Base-by-base conservation (phyloP, 2,888 invertebrate species). In the Seira sanloemensis region DNA sequence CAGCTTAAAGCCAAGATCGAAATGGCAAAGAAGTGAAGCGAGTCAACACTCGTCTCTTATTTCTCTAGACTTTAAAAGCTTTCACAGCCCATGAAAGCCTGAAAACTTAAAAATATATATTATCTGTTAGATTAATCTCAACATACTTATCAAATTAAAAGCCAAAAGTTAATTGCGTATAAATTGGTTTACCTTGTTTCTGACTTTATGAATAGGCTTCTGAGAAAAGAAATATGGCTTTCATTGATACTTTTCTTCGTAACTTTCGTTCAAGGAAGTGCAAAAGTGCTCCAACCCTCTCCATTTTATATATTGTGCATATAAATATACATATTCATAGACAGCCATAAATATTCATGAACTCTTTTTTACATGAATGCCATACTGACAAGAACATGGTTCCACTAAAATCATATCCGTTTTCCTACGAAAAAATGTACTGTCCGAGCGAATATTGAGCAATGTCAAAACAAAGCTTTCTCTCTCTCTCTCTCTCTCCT, bases 101-200 rank as follows among this genome's bases (percentile, higher is more conserved):
- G n/a, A n/a, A n/a, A n/a, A n/a, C n/a, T n/a, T n/a, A n/a, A n/a
- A n/a, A n/a, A n/a, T n/a, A n/a, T n/a, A n/a, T n/a, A n/a, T n/a
- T n/a, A n/a, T n/a, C n/a, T n/a, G n/a, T n/a, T n/a, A n/a, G n/a
- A n/a, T n/a, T 77, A 54, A 77, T 77, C 77, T 58, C 19, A 25
- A 9, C 65, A 2, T 19, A 18, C 19, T 68, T 68, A 77, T 77
- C 77, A 77, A 58, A 58, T 77, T 68, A 50, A 50, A 68, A 67
- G 50, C 23, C 24, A 26, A 71, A 68, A 54, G 50, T 50, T 77
- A 77, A 77, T 77, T 77, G 68, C 54, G n/a, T 77, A 68, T 68
- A 77, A 76, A 76, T 76, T 76, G 76, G 68, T 67, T 67, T 26
- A 77, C 77, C 77, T 24, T 75, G 75, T 75, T 23, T 21, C n/a